These are phyloP conservation scores for Phyllotreta striolata DNA, from an alignment of 2,888 invertebrate species.

Conservation along the genomic window DNA sequence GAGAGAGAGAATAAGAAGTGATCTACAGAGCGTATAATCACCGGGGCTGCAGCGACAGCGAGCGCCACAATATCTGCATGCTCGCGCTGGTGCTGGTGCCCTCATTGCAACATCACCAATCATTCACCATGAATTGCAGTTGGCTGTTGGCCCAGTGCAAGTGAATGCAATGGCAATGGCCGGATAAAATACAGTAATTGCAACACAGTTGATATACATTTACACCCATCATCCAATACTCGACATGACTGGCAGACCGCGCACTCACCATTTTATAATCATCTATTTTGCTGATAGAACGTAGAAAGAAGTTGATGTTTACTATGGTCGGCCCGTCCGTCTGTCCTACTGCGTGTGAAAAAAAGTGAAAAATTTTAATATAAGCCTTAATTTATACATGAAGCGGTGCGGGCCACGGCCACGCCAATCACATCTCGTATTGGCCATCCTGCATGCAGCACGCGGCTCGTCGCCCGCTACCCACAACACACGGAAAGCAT, in stretches of 20 bases:
- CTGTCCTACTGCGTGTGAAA: conserved; percentile 67
- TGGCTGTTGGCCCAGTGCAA: conserved; percentile 56
- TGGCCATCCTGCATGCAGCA: conserved; percentile 57
- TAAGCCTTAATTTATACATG: conserved; percentile 9
- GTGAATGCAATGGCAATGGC: conserved; percentile 54
- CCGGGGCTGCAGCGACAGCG: conserved; percentile 51
- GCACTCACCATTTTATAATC: conserved; percentile 98
- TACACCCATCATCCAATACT: conserved; percentile 56
- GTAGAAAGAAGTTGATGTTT: conserved; percentile 93
- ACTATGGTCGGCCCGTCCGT: conserved; percentile 88
- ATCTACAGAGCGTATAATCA: conserved; percentile 42
- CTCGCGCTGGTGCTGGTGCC: conserved; percentile 62
- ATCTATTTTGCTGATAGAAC: conserved; percentile 98
- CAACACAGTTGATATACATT: conserved; percentile 44
- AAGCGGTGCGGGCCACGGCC: conserved; percentile 57
- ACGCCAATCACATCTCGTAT: conserved; percentile 60
- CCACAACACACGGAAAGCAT: conserved; percentile 36
- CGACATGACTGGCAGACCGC: conserved; percentile 62
- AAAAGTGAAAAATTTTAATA: conserved; percentile 56
- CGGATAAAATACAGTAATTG: conserved; percentile 48
- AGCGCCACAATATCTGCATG: conserved; percentile 55
- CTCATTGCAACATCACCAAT: conserved; percentile 56
- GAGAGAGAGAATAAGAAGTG: conserved; percentile 8
- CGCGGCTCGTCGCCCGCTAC: conserved; percentile 48
- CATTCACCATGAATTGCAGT: conserved; percentile 47